phyloP scores from a whole-genome alignment of 2,888 invertebrate genomes.

The Auanema freiburgensis region DNA sequence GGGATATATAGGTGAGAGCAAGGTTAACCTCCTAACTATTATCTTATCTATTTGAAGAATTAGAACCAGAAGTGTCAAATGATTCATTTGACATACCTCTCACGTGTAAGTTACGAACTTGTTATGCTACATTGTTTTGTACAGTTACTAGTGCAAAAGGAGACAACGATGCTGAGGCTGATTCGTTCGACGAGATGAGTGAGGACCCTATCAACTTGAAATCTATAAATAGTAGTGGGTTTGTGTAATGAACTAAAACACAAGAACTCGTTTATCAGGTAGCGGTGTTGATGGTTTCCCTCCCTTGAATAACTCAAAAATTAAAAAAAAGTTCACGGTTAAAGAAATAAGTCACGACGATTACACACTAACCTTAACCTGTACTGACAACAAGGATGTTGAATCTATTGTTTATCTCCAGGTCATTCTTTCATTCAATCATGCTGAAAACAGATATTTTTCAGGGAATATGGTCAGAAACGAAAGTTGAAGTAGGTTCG shows the following conservation, averaged over 20 bases:
- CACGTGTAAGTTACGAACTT: not conserved
- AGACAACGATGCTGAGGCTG: not conserved
- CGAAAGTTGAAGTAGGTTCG: slow-evolving; percentile 25
- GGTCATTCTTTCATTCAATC: slow-evolving; percentile 12
- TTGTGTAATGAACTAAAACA: no score
- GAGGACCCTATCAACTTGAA: not conserved
- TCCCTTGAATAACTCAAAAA: slow-evolving; percentile 13
- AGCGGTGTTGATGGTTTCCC: slow-evolving; percentile 31
- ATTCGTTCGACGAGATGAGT: not conserved
- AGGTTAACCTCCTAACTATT: not conserved
- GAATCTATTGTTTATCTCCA: slow-evolving; percentile 35
- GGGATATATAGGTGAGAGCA: not conserved
- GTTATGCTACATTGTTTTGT: not conserved
- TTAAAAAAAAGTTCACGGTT: slow-evolving; percentile 21
- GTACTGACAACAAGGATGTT: slow-evolving; percentile 16
- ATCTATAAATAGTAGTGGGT: not conserved
- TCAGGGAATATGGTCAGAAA: slow-evolving; percentile 37
- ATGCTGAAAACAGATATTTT: not conserved
- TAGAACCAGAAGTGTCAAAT: slow-evolving; percentile 12
- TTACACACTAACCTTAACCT: slow-evolving; percentile 24
- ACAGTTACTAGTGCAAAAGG: not conserved
- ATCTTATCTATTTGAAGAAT: no score
- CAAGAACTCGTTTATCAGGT: slow-evolving; percentile 3
- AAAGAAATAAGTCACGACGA: slow-evolving; percentile 17
- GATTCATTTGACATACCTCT: slow-evolving; percentile 29